Evolutionary conservation across 2,113 vertebrate species (phyloP).

Genomic region (Takifugu bimaculatus): DNA sequence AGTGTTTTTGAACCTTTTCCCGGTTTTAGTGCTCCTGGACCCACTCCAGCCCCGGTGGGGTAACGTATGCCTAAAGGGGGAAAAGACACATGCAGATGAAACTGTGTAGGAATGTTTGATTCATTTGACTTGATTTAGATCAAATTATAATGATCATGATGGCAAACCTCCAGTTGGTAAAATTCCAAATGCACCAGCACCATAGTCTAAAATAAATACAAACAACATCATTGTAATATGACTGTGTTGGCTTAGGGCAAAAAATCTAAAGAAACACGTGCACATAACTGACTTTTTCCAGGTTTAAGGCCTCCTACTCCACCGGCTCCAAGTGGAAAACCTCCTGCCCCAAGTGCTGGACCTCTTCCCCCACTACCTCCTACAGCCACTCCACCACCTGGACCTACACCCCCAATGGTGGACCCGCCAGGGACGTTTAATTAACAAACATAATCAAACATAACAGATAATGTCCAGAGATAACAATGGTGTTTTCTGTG

Average conservation of each 20-base stretch:
- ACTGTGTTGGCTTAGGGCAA: not conserved
- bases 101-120: too few relatives aligned
- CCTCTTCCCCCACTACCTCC: slow-evolving; percentile 19
- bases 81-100: too few relatives aligned
- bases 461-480: not conserved
- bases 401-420: slow-evolving; percentile 28
- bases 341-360: slow-evolving; percentile 12
- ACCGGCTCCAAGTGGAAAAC: not conserved
- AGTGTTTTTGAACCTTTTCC: slow-evolving; percentile 60
- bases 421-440: slow-evolving; percentile 30
- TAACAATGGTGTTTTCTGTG: too few relatives aligned
- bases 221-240: not conserved
- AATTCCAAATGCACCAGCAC: slow-evolving; percentile 56
- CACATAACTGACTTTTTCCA: slow-evolving; percentile 61
- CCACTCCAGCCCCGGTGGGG: slow-evolving; percentile 66
- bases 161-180: slow-evolving; percentile 67
- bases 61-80: slow-evolving; percentile 59
- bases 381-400: slow-evolving; percentile 28
- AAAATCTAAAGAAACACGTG: slow-evolving; percentile 7
- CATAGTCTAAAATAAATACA: slow-evolving; percentile 55
- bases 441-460: not conserved
- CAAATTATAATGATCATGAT: not conserved
- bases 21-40: slow-evolving; percentile 57
- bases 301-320: slow-evolving; percentile 55
- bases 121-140: not conserved